Percentiles rank a stretch among this genome's conserved stretches.
These are phyloP conservation scores for Oppia nitens DNA, from an alignment of 1,140 invertebrate genomes.

Conservation along the genomic window DNA sequence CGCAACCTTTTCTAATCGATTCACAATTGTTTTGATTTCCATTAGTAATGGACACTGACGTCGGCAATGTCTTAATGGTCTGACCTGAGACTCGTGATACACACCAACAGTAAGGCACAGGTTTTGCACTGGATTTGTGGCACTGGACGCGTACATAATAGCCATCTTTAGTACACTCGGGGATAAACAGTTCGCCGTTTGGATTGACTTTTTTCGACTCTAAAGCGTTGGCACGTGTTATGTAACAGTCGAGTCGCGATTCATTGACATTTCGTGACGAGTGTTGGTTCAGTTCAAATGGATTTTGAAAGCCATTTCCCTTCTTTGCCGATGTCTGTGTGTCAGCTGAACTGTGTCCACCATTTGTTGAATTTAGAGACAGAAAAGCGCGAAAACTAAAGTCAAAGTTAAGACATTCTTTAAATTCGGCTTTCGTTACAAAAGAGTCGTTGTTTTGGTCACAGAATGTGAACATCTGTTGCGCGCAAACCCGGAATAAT, in stretches of 20 bases:
- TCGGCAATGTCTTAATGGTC: constrained; percentile 2
- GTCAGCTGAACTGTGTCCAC: not conserved
- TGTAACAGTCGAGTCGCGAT: not conserved
- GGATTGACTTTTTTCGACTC: not conserved
- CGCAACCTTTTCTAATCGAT: constrained; percentile 1
- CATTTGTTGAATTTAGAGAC: not conserved
- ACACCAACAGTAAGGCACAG: constrained; percentile 11
- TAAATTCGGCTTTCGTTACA: not conserved
- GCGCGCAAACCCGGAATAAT: not conserved
- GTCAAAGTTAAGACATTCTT: not conserved
- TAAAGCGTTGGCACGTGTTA: not conserved
- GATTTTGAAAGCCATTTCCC: not conserved
- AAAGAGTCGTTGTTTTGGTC: not conserved
- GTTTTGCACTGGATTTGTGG: too few relatives aligned
- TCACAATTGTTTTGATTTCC: not conserved
- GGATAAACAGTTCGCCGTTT: constrained; percentile 4
- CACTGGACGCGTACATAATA: constrained; percentile 8
- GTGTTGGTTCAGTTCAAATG: not conserved
- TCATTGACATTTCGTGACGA: not conserved
- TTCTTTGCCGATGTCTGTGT: not conserved
- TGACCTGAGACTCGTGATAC: not conserved
- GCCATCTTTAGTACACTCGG: constrained; percentile 5
- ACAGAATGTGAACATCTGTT: not conserved
- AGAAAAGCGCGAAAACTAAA: not conserved
- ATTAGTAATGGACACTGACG: not conserved